phyloP scores from a whole-genome alignment of 1,140 invertebrate genomes.

The Drosophila varians region DNA sequence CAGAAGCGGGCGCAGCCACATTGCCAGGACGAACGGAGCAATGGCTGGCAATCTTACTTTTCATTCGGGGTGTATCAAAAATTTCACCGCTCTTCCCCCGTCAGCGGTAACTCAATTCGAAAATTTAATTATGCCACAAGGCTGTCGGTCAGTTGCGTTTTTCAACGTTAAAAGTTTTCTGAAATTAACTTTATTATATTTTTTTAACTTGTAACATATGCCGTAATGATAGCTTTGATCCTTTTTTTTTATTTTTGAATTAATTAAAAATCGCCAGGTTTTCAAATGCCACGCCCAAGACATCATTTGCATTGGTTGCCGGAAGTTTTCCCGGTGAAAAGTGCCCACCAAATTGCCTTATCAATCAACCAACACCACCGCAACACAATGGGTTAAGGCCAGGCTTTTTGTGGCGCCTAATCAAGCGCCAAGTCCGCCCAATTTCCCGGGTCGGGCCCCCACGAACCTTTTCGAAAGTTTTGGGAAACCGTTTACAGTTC shows the following conservation, averaged over 20 bases:
- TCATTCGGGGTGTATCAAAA: no score
- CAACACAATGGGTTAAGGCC: constrained; percentile 3
- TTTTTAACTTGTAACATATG: constrained; percentile 13
- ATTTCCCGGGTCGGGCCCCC: background rate
- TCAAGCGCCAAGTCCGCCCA: constrained; percentile 65
- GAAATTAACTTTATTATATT: constrained; percentile 32
- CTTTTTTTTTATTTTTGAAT: background rate
- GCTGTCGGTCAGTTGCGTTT: constrained; percentile 11
- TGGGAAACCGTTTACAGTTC: constrained; percentile 28
- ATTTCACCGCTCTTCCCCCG: constrained; percentile 14
- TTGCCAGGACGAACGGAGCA: constrained; percentile 36
- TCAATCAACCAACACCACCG: constrained; percentile 52
- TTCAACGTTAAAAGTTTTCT: constrained; percentile 10
- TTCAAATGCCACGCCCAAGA: constrained; percentile 1
- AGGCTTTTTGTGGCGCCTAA: constrained; percentile 54
- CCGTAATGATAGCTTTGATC: background rate
- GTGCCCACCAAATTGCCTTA: constrained; percentile 59
- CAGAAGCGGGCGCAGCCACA: constrained; percentile 39
- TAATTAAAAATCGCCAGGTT: constrained; percentile 32
- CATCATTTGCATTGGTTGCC: constrained; percentile 39
- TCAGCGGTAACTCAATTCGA: constrained; percentile 63
- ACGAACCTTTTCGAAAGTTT: constrained; percentile 57
- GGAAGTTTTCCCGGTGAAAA: constrained; percentile 28
- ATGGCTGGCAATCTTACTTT: no score
- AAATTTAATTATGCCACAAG: constrained; percentile 63